Evolutionary conservation across 2,888 invertebrate genomes (phyloP), one percentile per base, ranked within the genome.

Genomic region (Theodoxus fluviatilis): DNA sequence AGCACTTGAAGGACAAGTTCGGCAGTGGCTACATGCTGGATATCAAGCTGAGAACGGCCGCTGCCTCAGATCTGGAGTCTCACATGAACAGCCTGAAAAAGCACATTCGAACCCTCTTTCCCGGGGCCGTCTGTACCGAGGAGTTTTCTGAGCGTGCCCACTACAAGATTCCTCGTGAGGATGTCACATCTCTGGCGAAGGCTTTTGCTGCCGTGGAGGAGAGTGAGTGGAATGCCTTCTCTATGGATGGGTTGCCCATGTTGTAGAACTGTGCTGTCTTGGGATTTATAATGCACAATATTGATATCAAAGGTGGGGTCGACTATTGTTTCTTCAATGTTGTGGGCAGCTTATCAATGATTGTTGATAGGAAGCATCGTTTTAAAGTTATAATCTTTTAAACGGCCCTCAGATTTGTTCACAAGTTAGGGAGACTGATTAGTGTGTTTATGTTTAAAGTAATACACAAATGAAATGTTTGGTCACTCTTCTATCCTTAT

Each of bases 21-120:
- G 94, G 94, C 15, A 93, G 93, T 66, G 94, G 94, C 0, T 95
- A 94, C 85, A 92, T 93, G 1, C 87, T 95, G 72, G 94, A 94
- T 86, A 92, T 94, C 89, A 94, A 94, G 86, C 89, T 94, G 7
- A 64, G 71, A 0, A 47, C 22, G 1, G 61, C 37, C 12, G 49
- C 33, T 18, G 2, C 33, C 15, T 1, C 33, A n/a, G 55, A 73
- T 12, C 65, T 67, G 31, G 88, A 89, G 64, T 82, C 87, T 38
- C 87, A 76, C 37, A 76, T 83, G 78, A 73, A 76, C n/a, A 65
- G 64, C 1, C 71, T 86, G 47, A 79, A 86, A 25, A 88, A 91
- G 43, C 91, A 91, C 79, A 92, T 94, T 22, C 87, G 87, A 7
- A 89, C 90, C 49, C 86, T 93, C 74, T 94, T 94, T 87, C 91